phyloP scores from a whole-genome alignment of 30 jellyfish, hydroid and myxozoan genomes.

The Haliclystus octoradiatus region DNA sequence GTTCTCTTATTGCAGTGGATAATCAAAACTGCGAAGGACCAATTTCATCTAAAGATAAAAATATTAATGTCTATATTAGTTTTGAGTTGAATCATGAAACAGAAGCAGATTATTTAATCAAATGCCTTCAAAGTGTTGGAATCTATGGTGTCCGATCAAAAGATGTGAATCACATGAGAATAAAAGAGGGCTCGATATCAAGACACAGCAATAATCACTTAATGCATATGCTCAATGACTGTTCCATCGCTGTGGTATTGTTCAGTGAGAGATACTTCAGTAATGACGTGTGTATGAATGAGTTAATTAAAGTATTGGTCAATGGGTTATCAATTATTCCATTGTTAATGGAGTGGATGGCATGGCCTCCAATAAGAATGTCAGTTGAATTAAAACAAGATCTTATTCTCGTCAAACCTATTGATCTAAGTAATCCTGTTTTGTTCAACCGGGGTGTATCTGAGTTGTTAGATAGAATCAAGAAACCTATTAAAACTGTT shows the following conservation, averaged over 20 bases:
- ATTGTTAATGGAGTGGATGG: conserved; percentile 34
- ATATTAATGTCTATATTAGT: conserved; percentile 24
- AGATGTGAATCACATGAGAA: conserved; percentile 45
- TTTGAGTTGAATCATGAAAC: conserved; percentile 53
- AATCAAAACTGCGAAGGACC: too few relatives aligned
- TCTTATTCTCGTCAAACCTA: conserved; percentile 22
- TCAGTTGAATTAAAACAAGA: conserved; percentile 19
- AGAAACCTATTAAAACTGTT: too few relatives aligned
- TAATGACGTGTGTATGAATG: conserved; percentile 23
- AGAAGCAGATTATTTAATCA: conserved; percentile 11
- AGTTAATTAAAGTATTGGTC: conserved; percentile 24
- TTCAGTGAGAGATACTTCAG: conserved; percentile 26
- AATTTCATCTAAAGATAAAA: too few relatives aligned
- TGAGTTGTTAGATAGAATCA: too few relatives aligned
- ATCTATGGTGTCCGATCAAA: conserved; percentile 31
- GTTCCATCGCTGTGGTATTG: conserved; percentile 18
- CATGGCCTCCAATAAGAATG: conserved; percentile 48
- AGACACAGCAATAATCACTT: too few relatives aligned
- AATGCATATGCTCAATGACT: conserved; percentile 17
- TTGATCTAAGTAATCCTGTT: conserved; percentile 34
- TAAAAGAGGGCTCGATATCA: conserved; percentile 36
- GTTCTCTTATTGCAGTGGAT: too few relatives aligned
- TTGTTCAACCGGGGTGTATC: too few relatives aligned
- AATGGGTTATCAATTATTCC: conserved; percentile 18
- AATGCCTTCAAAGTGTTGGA: conserved; percentile 1